phyloP scores from a whole-genome alignment of 2,888 invertebrate species.

The Acronicta alni region DNA sequence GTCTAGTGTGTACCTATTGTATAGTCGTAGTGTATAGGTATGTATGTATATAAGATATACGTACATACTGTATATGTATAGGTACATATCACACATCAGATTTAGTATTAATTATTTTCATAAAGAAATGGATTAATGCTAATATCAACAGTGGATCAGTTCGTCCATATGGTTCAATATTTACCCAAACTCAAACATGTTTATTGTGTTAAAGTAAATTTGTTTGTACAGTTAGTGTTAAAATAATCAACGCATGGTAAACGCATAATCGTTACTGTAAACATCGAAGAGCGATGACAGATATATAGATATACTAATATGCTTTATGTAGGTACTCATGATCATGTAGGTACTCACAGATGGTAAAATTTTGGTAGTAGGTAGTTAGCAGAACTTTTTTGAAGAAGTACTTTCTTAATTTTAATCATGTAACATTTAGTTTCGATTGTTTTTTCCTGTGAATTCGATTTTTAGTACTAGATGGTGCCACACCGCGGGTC shows the following conservation, averaged over 20 bases:
- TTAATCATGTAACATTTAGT: no score
- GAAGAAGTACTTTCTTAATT: no score
- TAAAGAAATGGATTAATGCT: conserved; percentile 22
- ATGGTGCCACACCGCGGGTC: no score
- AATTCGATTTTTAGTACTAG: no score
- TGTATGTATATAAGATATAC: no score
- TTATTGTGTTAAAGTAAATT: conserved; percentile 41
- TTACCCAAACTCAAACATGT: conserved; percentile 37
- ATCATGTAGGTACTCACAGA: not conserved
- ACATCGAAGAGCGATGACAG: conserved; percentile 46
- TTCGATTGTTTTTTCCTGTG: no score
- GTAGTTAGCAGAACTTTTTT: no score
- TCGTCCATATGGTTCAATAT: conserved; percentile 34
- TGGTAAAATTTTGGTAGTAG: not conserved
- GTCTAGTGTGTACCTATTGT: no score
- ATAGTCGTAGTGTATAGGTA: no score
- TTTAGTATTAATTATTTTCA: conserved; percentile 10
- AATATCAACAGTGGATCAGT: conserved; percentile 35
- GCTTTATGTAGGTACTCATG: not conserved
- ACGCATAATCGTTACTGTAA: conserved; percentile 46
- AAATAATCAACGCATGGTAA: conserved; percentile 48
- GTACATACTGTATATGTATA: no score
- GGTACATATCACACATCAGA: no score
- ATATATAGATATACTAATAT: conserved; percentile 26
- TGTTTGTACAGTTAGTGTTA: conserved; percentile 43